Percentiles rank a stretch among this genome's conserved stretches.
These are phyloP conservation scores for Fabriciana adippe DNA, from an alignment of 2,888 invertebrate species.

Conservation along the genomic window DNA sequence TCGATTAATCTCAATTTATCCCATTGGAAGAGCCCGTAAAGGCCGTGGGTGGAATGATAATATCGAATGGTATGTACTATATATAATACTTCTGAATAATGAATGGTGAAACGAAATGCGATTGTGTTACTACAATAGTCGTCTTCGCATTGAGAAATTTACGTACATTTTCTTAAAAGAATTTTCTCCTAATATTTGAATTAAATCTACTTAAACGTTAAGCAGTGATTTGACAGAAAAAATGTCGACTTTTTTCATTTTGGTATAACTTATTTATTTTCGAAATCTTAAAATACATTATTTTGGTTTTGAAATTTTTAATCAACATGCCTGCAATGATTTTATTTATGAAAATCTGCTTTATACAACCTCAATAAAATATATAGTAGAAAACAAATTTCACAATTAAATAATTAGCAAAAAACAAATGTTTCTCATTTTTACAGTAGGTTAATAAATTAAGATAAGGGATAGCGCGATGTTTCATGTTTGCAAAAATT, in stretches of 20 bases:
- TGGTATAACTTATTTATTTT: too few relatives aligned
- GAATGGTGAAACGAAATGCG: slow-evolving; percentile 25
- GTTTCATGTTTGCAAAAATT: neutral
- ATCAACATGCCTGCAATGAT: too few relatives aligned
- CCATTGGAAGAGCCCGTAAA: slow-evolving; percentile 24
- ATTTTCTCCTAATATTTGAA: neutral
- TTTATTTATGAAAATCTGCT: too few relatives aligned
- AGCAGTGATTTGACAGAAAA: neutral
- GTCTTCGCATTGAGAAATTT: slow-evolving; percentile 12
- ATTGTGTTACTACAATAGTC: slow-evolving; percentile 28
- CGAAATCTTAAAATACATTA: too few relatives aligned
- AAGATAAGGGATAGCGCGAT: neutral
- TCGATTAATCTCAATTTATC: slow-evolving; percentile 35
- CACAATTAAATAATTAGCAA: too few relatives aligned
- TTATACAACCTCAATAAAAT: too few relatives aligned
- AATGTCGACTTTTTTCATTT: neutral
- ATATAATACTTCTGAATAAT: slow-evolving; percentile 30
- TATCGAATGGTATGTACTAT: slow-evolving; percentile 11
- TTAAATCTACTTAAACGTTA: neutral
- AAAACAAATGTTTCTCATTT: too few relatives aligned
- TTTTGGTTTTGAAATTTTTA: too few relatives aligned
- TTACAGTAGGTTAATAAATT: neutral
- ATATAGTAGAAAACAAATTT: too few relatives aligned
- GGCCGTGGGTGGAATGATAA: slow-evolving; percentile 34
- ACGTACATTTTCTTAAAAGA: neutral